These are phyloP conservation scores for Leptodactylus fallax DNA, from an alignment of 2,797 vertebrate species.

Conservation along the genomic window DNA sequence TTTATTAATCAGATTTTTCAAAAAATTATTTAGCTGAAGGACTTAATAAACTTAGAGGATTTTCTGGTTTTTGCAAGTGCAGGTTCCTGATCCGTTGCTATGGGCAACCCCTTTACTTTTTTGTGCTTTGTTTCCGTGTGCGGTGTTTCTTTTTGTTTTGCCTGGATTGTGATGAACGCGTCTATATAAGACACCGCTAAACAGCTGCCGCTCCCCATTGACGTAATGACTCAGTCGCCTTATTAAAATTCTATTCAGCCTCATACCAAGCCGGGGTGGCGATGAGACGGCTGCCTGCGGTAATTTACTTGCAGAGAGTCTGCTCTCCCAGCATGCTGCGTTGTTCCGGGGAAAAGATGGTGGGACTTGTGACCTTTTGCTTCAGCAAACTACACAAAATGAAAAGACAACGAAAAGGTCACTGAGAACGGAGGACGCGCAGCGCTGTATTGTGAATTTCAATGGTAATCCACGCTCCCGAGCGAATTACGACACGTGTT, in stretches of 20 bases:
- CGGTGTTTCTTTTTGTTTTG: background rate
- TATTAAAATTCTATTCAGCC: slow-evolving; percentile 51
- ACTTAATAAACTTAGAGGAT: no score
- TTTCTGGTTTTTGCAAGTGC: background rate
- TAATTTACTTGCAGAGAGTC: slow-evolving; percentile 28
- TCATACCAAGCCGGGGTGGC: background rate
- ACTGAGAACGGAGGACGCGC: background rate
- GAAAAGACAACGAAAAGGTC: slow-evolving; percentile 12
- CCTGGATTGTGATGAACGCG: background rate
- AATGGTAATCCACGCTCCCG: background rate
- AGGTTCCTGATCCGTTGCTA: no score
- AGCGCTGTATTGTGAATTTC: background rate
- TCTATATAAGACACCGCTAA: background rate
- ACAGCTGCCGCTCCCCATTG: slow-evolving; percentile 31
- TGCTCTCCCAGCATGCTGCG: background rate
- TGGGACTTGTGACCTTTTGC: slow-evolving; percentile 34
- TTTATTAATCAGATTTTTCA: no score
- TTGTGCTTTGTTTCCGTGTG: background rate
- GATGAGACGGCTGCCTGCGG: slow-evolving; percentile 8
- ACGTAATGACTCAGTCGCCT: slow-evolving; percentile 31
- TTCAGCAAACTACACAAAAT: slow-evolving; percentile 10
- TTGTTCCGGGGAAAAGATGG: background rate
- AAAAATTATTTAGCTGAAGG: no score
- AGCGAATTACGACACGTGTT: background rate
- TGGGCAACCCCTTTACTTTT: background rate